Conservation (phyloP, 2,113 vertebrate genomes). For the Struthio camelus region DNA sequence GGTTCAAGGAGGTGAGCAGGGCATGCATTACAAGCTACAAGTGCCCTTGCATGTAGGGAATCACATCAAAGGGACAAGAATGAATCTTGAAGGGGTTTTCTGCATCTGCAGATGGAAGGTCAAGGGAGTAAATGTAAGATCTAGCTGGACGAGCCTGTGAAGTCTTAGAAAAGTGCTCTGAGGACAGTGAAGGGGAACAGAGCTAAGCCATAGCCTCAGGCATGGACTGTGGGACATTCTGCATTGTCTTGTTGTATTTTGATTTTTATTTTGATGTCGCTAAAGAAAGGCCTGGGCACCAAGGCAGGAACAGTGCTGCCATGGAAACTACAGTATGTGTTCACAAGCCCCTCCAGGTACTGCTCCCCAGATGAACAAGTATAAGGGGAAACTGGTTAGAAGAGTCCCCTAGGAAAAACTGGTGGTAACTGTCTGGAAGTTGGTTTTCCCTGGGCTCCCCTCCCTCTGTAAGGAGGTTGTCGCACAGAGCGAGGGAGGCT, state of each 20-base stretch:
- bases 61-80: not conserved
- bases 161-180: not conserved
- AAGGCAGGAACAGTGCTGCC: not conserved
- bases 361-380: not conserved
- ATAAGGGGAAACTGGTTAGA: not conserved
- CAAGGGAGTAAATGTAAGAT: not conserved
- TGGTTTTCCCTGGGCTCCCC: fast-evolving
- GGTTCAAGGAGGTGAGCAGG: not conserved
- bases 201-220: not conserved
- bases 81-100: not conserved
- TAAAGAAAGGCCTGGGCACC: not conserved
- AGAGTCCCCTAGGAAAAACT: not conserved
- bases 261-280: not conserved
- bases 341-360: not conserved
- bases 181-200: not conserved
- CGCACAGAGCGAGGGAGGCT: fast-evolving
- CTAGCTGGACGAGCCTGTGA: not conserved
- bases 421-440: not conserved
- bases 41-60: not conserved
- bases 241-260: not conserved
- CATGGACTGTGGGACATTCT: not conserved
- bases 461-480: not conserved
- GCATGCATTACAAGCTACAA: no score
- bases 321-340: not conserved
- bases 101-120: not conserved